Percentiles rank a stretch among this genome's conserved stretches.
Evolutionary conservation across 1,140 invertebrate species (phyloP).

Genomic region (Steinernema khuongi): DNA sequence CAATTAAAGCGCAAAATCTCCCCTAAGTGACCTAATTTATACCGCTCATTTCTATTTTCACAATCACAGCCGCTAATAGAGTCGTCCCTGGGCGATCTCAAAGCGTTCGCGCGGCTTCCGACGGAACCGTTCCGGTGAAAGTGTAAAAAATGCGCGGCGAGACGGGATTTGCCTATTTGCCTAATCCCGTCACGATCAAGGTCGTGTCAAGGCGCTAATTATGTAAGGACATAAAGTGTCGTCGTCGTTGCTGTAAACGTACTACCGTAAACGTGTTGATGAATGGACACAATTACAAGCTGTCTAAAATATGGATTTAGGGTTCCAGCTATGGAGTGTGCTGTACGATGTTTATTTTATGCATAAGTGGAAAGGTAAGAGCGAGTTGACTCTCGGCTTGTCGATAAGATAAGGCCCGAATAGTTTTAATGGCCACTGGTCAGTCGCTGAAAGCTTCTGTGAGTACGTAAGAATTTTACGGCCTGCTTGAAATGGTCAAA

Average conservation of each 20-base stretch:
- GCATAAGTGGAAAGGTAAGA: neutral
- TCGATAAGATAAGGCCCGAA: too few relatives aligned
- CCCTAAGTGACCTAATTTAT: neutral
- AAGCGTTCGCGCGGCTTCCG: neutral
- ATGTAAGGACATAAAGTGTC: neutral
- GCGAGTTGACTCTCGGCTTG: too few relatives aligned
- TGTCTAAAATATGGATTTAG: too few relatives aligned
- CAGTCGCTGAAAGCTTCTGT: too few relatives aligned
- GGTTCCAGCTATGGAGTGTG: too few relatives aligned
- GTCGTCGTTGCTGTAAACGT: neutral
- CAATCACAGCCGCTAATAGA: neutral
- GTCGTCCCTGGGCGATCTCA: neutral
- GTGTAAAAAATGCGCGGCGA: slow-evolving; percentile 10
- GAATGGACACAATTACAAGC: too few relatives aligned
- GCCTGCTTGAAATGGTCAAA: too few relatives aligned
- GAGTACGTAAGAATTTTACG: too few relatives aligned
- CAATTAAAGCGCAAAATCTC: neutral
- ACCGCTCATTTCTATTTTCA: neutral
- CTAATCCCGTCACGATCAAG: neutral
- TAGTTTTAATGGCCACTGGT: too few relatives aligned
- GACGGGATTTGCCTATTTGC: neutral
- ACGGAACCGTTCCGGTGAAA: neutral
- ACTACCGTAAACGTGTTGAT: neutral
- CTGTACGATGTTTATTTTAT: too few relatives aligned
- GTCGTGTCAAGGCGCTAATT: neutral